phyloP scores from a whole-genome alignment of 2,113 vertebrate species.

The Cyphomyrus discorhynchus region DNA sequence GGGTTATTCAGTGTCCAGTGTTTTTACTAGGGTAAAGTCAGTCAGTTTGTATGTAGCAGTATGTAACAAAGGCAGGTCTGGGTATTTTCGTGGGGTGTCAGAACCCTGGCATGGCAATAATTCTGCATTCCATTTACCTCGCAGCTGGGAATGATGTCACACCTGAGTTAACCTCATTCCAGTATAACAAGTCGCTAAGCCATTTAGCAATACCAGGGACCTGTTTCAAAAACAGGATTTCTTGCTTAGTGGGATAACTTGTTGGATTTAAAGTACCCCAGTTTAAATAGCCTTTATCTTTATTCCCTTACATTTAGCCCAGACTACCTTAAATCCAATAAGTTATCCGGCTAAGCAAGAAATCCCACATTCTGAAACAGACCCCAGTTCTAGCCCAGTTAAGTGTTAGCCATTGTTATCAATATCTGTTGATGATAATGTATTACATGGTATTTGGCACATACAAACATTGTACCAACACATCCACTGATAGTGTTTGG shows the following conservation, averaged over 20 bases:
- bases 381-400: background rate
- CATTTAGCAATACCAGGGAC: background rate
- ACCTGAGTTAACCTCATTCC: background rate
- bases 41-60: background rate
- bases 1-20: background rate
- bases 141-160: background rate
- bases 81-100: background rate
- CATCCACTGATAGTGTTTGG: background rate
- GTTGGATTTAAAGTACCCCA: background rate
- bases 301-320: background rate
- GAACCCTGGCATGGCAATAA: background rate
- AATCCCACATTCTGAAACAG: background rate
- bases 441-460: background rate
- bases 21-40: background rate
- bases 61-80: background rate
- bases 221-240: background rate
- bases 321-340: background rate
- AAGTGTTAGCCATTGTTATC: background rate
- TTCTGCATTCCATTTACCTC: background rate
- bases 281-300: background rate
- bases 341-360: background rate
- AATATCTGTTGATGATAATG: background rate
- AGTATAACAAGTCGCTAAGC: background rate
- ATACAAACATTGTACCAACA: background rate
- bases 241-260: background rate